Evolutionary conservation across 2,113 vertebrate species (phyloP).

Genomic region (Psephotus haematonotus): DNA sequence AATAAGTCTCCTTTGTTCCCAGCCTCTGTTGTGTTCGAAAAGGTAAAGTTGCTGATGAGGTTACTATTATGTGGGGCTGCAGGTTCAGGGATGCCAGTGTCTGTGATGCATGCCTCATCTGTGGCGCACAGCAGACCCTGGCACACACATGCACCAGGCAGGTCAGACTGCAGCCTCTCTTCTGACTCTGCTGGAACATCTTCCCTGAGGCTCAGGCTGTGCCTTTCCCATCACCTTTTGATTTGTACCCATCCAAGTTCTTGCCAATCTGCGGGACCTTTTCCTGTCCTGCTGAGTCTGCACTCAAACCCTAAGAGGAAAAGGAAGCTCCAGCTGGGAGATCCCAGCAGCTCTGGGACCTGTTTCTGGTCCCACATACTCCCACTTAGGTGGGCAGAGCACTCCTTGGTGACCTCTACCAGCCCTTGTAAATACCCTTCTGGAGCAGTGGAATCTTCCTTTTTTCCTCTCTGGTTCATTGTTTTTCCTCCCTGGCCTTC

Average conservation of each 20-base stretch:
- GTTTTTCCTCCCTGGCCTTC: background rate
- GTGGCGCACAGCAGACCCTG: background rate
- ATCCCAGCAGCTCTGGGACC: background rate
- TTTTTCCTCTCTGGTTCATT: background rate
- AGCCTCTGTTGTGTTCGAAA: background rate
- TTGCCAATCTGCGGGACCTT: background rate
- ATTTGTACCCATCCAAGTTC: background rate
- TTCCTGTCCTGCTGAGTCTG: background rate
- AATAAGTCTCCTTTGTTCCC: background rate
- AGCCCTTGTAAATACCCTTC: background rate
- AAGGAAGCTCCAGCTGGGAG: background rate
- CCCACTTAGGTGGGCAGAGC: background rate
- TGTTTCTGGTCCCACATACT: background rate
- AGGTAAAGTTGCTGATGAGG: background rate
- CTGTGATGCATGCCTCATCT: background rate
- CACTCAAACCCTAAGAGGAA: background rate
- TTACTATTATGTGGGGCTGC: background rate
- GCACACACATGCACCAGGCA: fast-evolving
- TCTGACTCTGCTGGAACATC: background rate
- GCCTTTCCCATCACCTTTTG: background rate
- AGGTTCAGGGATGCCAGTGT: background rate
- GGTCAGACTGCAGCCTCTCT: background rate
- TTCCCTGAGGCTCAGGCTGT: background rate
- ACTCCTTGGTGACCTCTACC: background rate
- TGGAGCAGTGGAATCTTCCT: background rate